phyloP scores from a whole-genome alignment of 1,140 invertebrate genomes.

The Lucilia cuprina region DNA sequence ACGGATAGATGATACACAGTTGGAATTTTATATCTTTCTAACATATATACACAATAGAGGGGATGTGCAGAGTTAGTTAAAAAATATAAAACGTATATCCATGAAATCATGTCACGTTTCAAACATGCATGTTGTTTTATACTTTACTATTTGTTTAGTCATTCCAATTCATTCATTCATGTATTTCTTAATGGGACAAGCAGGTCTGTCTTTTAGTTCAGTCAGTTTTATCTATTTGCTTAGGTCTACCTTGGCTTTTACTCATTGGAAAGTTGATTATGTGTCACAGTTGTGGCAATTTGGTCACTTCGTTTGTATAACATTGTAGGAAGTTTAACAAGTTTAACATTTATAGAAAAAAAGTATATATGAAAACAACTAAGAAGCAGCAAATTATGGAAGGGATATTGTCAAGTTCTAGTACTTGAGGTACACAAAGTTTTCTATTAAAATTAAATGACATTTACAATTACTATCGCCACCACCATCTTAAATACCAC shows the following conservation, averaged over 20 bases:
- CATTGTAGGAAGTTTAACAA: too few species aligned
- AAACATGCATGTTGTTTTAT: neutral
- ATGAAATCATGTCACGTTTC: slow-evolving; percentile 7
- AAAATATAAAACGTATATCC: too few species aligned
- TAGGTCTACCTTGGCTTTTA: neutral
- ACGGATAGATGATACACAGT: neutral
- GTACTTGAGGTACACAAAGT: neutral
- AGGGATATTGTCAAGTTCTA: neutral
- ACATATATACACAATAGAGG: too few species aligned
- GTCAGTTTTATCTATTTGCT: neutral
- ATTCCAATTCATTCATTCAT: neutral
- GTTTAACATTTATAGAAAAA: too few species aligned
- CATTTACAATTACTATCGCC: neutral
- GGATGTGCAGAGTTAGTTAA: too few species aligned
- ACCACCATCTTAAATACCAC: neutral
- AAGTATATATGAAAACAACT: too few species aligned
- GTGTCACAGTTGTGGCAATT: neutral
- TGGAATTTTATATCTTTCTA: neutral
- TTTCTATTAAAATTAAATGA: slow-evolving; percentile 5
- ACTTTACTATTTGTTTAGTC: neutral
- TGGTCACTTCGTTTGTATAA: too few species aligned
- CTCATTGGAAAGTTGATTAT: neutral
- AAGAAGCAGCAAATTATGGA: neutral
- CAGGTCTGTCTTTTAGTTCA: neutral
- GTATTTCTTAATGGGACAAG: neutral